Evolutionary conservation across 2,888 invertebrate species (phyloP).

Genomic region (Mechanitis mazaeus): DNA sequence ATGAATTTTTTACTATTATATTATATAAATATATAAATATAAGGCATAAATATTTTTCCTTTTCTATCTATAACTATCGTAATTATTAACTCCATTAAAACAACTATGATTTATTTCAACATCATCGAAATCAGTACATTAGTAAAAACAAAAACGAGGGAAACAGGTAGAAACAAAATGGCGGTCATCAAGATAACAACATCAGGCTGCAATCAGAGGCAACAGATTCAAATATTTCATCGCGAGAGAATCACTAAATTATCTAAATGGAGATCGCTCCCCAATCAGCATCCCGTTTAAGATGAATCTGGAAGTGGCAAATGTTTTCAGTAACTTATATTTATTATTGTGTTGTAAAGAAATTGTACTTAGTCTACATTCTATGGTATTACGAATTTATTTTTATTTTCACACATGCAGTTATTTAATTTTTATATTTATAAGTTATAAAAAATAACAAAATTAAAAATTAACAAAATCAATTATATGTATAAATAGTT

Average conservation of each 20-base stretch:
- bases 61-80: no score
- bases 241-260: conserved; percentile 65
- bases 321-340: not conserved
- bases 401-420: no score
- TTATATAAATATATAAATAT: no score
- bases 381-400: no score
- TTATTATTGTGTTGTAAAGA: not conserved
- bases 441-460: no score
- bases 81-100: no score
- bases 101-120: not conserved
- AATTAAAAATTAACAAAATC: no score
- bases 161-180: conserved; percentile 49
- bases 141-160: conserved; percentile 19
- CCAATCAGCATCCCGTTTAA: conserved; percentile 46
- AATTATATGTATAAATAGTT: no score
- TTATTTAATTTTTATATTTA: no score
- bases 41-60: no score
- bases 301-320: conserved; percentile 35
- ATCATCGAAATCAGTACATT: conserved; percentile 1
- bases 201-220: conserved; percentile 54
- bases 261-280: conserved; percentile 73
- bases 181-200: conserved; percentile 53
- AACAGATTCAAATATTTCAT: conserved; percentile 59
- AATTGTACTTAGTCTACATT: no score
- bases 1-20: no score